Evolutionary conservation across 2,888 invertebrate species (phyloP), one percentile per base, ranked within the genome.

Genomic region (Lasiommata megera): DNA sequence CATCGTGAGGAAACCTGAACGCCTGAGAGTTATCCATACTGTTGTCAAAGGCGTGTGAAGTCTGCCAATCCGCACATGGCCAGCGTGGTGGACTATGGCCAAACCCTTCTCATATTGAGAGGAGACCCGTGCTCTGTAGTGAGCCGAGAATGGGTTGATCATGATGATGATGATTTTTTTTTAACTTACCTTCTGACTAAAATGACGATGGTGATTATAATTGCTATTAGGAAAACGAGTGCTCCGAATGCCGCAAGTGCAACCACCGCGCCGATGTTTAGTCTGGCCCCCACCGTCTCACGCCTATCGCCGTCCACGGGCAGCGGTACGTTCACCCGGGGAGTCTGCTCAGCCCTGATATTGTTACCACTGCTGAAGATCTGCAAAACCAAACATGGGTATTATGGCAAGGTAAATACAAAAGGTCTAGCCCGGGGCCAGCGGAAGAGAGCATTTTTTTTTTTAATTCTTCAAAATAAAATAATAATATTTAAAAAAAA

Each of bases 171-270:
- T 23, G 5, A 23, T 36, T 18, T 38, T 7, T 38, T 38, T 3
- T 12, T 8, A 36, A 29, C 76, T 79, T 52, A 98, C 98, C 97
- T 97, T 87, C 96, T 92, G 53, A 97, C 94, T 67, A 98, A 92
- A 60, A 97, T 96, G 60, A 98, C 95, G 65, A 97, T 94, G 5
- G 97, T 96, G 1, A 97, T 97, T 67, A 97, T 95, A 63, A 97
- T 95, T 23, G 97, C 97, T 8, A 97, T 95, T 48, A 98, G 91
- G 79, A 98, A 96, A 6, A 97, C 96, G 70, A 98, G 95, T 7
- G 95, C 96, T n/a, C 97, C 97, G 77, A 97, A 97, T 7, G 96
- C 96, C 1, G 96, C 97, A 12, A 98, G 88, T 0, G 97, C 97
- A 58, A 97, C 96, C 65, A 97, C 95, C 6, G 97, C 96, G 54